These are phyloP conservation scores for Sclerodermus sp. DNA, from an alignment of 2,888 invertebrate genomes.

Conservation along the genomic window DNA sequence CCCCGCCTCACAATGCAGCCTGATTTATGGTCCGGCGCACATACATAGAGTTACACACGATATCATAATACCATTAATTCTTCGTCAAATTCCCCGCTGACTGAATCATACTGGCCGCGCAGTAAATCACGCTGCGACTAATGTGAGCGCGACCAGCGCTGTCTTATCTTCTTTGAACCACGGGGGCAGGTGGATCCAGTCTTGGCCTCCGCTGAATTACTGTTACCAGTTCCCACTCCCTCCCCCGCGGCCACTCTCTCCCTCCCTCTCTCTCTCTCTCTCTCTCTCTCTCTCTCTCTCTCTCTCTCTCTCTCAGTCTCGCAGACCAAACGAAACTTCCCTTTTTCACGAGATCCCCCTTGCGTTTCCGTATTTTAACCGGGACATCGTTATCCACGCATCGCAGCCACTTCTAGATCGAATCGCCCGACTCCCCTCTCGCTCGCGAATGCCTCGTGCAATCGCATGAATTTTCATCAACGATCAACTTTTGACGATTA, in stretches of 20 bases:
- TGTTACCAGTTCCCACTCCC: conserved; percentile 23
- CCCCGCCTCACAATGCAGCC: conserved; percentile 53
- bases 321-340: too few species aligned
- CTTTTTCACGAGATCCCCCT: too few species aligned
- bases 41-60: conserved; percentile 58
- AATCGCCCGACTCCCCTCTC: too few species aligned
- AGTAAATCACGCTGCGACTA: conserved; percentile 57
- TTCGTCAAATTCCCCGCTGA: conserved; percentile 59
- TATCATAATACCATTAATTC: conserved; percentile 59
- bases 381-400: too few species aligned
- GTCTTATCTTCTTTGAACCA: conserved; percentile 49
- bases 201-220: conserved; percentile 25
- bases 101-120: conserved; percentile 56
- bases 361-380: not conserved
- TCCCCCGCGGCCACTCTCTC: not conserved
- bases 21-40: conserved; percentile 56
- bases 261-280: too few species aligned
- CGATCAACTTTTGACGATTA: too few species aligned
- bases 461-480: too few species aligned
- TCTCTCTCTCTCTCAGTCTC: too few species aligned
- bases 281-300: too few species aligned
- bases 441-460: too few species aligned
- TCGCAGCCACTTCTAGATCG: too few species aligned
- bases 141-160: conserved; percentile 50
- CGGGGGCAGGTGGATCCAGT: conserved; percentile 51